phyloP scores from a whole-genome alignment of 2,888 invertebrate genomes.

The Torymus texanus region DNA sequence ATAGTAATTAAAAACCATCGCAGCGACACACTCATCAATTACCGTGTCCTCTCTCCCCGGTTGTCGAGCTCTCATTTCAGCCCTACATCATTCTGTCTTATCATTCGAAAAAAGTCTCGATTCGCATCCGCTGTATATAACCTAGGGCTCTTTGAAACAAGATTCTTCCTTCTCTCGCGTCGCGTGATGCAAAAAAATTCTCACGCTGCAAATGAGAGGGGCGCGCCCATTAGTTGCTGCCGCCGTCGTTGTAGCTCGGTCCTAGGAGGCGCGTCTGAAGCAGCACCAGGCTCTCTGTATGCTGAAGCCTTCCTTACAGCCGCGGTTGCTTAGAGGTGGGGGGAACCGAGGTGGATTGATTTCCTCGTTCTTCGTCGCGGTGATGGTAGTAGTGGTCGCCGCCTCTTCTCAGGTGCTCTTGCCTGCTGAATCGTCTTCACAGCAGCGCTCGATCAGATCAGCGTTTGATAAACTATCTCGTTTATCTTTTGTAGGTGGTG shows the following conservation, averaged over 20 bases:
- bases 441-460: slow-evolving; percentile 70
- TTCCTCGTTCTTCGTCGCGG: slow-evolving; percentile 51
- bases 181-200: neutral
- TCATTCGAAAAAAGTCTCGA: too few species aligned
- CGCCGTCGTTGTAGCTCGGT: neutral
- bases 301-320: slow-evolving; percentile 71
- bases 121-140: too few species aligned
- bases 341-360: slow-evolving; percentile 1
- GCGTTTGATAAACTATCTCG: slow-evolving; percentile 61
- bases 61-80: too few species aligned
- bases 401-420: slow-evolving; percentile 67
- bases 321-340: neutral
- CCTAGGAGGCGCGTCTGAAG: slow-evolving; percentile 74
- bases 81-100: too few species aligned
- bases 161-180: too few species aligned
- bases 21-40: too few species aligned
- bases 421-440: slow-evolving; percentile 56
- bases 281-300: slow-evolving; percentile 78
- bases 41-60: too few species aligned
- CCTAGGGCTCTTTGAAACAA: too few species aligned
- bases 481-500: slow-evolving; percentile 28
- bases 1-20: too few species aligned
- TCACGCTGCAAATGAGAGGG: neutral
- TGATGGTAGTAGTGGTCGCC: neutral
- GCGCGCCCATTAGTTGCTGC: neutral